Base-by-base conservation (phyloP, 1,140 invertebrate species). In the Eumeta japonica region DNA sequence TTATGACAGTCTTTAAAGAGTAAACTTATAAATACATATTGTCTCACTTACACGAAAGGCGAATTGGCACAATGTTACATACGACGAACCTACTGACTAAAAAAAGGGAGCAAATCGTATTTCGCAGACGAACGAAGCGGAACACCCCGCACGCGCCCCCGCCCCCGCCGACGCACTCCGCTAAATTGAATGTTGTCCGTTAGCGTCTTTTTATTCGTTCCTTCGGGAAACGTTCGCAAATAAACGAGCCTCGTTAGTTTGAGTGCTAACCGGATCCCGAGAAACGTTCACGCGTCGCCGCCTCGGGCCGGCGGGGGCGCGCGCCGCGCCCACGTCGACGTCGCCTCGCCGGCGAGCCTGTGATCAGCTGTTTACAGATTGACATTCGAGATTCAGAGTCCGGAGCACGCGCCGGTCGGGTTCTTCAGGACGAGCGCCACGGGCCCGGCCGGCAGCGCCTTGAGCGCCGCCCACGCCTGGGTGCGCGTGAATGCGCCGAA, bases 381-480 rank as follows among this genome's bases (percentile, higher is more conserved):
- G n/a, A n/a, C n/a, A n/a, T n/a, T n/a, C n/a, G n/a, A n/a, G n/a
- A n/a, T n/a, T n/a, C n/a, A n/a, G n/a, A n/a, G n/a, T n/a, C n/a
- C n/a, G n/a, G n/a, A n/a, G n/a, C n/a, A n/a, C n/a, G n/a, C n/a
- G n/a, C 20, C n/a, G 5, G 20, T 7, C 5, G 66, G 64, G 44
- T 74, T 74, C 48, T 50, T 58, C 24, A 74, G 56, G 36, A 74
- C 55, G 37, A 77, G 55, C 16, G 64, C 80, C 28, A 90, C 86
- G 57, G 82, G 80, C 17, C 92, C 92, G 48, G 90, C 83, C 36
- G 89, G 87, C 37, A 94, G 62, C 47, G 90, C 88, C 65, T 94
- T 94, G 73, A 96, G 86, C 36, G 92, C 82, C 47, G 89, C 90
- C 93, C 93, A 96, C 20, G 90, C 92, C 75, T 95, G 91, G 40